These are phyloP conservation scores for Phortica okadai DNA, from an alignment of 2,888 invertebrate species.

Conservation along the genomic window DNA sequence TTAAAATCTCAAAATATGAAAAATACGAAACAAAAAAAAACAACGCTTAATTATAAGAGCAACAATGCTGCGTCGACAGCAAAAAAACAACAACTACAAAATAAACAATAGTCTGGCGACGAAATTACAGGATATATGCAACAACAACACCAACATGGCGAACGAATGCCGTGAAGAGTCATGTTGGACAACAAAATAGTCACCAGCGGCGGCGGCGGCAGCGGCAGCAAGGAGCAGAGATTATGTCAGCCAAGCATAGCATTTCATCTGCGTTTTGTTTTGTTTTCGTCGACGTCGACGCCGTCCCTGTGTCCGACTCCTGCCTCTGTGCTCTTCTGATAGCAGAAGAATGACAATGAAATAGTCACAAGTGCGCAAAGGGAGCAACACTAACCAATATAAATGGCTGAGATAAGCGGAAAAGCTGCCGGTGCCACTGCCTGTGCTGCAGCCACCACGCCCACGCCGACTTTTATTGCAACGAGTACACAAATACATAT, in stretches of 20 bases:
- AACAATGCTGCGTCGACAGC: slow-evolving; percentile 27
- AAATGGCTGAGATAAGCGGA: slow-evolving; percentile 51
- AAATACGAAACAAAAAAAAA: slow-evolving; percentile 54
- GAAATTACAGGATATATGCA: slow-evolving; percentile 44
- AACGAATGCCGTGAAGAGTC: slow-evolving; percentile 24
- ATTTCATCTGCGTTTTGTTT: background rate
- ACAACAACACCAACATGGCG: slow-evolving; percentile 45
- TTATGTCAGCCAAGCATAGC: slow-evolving; percentile 32
- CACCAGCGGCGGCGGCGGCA: slow-evolving; percentile 1
- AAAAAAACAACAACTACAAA: slow-evolving; percentile 52
- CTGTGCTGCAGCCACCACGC: background rate
- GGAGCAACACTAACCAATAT: slow-evolving; percentile 40
- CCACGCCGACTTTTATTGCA: background rate
- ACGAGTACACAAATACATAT: slow-evolving; percentile 14
- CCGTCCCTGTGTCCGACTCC: background rate
- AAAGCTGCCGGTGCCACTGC: slow-evolving; percentile 30
- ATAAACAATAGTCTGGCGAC: slow-evolving; percentile 24
- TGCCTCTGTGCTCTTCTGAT: background rate
- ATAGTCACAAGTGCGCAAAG: background rate
- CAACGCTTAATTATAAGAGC: slow-evolving; percentile 41
- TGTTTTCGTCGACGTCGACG: background rate
- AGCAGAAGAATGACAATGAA: slow-evolving; percentile 26
- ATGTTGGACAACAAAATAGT: background rate
- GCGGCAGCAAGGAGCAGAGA: slow-evolving; percentile 27
- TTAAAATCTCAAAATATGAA: slow-evolving; percentile 39